phyloP scores from a whole-genome alignment of 2,888 invertebrate species.

The Phrixothrix hirtus region DNA sequence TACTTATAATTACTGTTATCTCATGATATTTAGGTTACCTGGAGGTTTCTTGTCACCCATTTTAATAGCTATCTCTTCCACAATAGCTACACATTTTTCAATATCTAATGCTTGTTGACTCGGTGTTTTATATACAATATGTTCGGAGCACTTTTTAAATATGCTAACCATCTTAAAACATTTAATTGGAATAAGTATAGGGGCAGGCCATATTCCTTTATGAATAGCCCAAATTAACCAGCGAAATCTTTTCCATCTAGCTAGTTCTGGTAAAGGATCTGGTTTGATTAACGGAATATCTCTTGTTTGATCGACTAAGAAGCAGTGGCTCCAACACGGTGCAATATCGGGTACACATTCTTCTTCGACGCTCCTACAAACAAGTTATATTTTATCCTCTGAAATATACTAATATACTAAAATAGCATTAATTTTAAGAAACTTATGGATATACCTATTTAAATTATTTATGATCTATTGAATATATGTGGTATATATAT shows the following conservation, averaged over 20 bases:
- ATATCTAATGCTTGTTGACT: slow-evolving; percentile 30
- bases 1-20: too few species aligned
- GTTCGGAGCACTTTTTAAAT: slow-evolving; percentile 37
- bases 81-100: slow-evolving; percentile 23
- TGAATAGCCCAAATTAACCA: slow-evolving; percentile 57
- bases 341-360: slow-evolving; percentile 44
- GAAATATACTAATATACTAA: too few species aligned
- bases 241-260: slow-evolving; percentile 56
- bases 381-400: too few species aligned
- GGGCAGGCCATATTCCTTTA: slow-evolving; percentile 45
- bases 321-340: slow-evolving; percentile 49
- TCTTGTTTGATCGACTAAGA: slow-evolving; percentile 52
- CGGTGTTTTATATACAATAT: slow-evolving; percentile 23
- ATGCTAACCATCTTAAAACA: slow-evolving; percentile 46
- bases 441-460: too few species aligned
- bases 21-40: too few species aligned
- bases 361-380: slow-evolving; percentile 13
- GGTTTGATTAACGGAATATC: slow-evolving; percentile 52
- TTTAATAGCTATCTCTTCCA: slow-evolving; percentile 23
- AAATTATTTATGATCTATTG: too few species aligned
- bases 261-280: slow-evolving; percentile 44
- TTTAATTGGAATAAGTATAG: slow-evolving; percentile 40
- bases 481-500: too few species aligned
- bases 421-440: too few species aligned
- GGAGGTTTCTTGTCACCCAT: too few species aligned